These are phyloP conservation scores for Paratilapia polleni DNA, from an alignment of 2,113 vertebrate species.

Conservation along the genomic window DNA sequence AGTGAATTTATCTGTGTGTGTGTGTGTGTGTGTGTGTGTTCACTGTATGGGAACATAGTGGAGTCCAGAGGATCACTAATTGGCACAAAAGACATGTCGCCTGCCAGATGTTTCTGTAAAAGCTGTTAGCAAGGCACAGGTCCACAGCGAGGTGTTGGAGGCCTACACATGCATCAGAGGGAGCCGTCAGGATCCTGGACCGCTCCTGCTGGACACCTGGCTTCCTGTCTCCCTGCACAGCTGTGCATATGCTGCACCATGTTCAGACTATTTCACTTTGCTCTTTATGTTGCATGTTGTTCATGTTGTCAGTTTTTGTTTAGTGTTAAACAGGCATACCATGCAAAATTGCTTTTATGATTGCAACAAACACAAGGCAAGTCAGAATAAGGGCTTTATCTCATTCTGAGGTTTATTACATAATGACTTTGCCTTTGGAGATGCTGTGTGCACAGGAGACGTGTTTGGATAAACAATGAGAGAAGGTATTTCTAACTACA, in stretches of 20 bases:
- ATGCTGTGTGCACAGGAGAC: not conserved
- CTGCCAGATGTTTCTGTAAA: conserved; percentile 73
- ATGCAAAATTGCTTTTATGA: not conserved
- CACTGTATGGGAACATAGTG: conserved; percentile 25
- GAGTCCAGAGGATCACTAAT: conserved; percentile 58
- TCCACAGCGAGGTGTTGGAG: conserved; percentile 65
- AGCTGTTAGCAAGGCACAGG: conserved; percentile 40
- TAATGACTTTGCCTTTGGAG: conserved; percentile 11
- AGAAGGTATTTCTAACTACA: conserved; percentile 3
- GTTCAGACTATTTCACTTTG: not conserved
- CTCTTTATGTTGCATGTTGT: not conserved
- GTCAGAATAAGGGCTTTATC: not conserved
- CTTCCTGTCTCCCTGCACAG: conserved; percentile 46
- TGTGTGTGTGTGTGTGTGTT: conserved; percentile 31
- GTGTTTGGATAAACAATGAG: not conserved
- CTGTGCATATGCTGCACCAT: conserved; percentile 34
- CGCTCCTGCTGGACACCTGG: conserved; percentile 54
- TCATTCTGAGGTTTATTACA: conserved; percentile 8
- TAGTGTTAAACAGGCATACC: not conserved
- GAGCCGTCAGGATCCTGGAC: conserved; percentile 33
- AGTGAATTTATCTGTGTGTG: conserved; percentile 20
- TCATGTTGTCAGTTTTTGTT: conserved; percentile 24
- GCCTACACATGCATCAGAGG: conserved; percentile 44
- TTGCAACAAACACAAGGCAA: conserved; percentile 2
- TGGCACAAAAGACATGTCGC: conserved; percentile 63